Base-by-base conservation (phyloP, 2,888 invertebrate species). In the Diaperis boleti region DNA sequence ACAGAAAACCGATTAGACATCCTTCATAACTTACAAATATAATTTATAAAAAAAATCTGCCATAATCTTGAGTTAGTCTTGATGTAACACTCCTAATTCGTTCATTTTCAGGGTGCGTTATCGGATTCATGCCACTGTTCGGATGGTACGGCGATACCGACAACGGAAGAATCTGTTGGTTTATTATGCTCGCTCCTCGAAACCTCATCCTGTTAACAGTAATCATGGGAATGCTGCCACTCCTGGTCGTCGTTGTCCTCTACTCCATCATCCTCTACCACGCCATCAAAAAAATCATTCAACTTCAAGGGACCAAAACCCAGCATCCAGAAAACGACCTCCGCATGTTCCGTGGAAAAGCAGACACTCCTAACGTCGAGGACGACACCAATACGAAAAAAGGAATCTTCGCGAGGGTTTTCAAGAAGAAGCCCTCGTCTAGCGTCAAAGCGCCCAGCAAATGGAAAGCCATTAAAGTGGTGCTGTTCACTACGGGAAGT, bases 401-500 rank as follows among this genome's bases (percentile, higher is more conserved):
- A 22, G 74, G 76, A 1, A 7, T 56, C 2, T 29, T 56, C n/a
- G 31, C 41, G 8, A 65, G 59, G 17, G 66, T 73, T 4, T 72
- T 76, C 60, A 69, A 63, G 49, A 71, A 65, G 18, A 69, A 71
- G 56, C 72, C 72, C 0, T 59, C 57, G 1, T 1, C 42, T n/a
- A 54, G 56, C 4, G 60, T 66, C 3, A 69, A 65, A 33, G 33
- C 69, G 4, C 84, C 84, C 0, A 84, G 82, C 57, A 87, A 86
- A 76, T 86, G 86, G 84, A 85, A 87, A 69, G 88, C 88, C 0
- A 84, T 88, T 3, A 85, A 85, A 69, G 84, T 89, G 11, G 88
- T 89, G 0, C 75, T 86, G 73, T 82, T 88, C 6, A 88, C 88
- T 10, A 85, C 87, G 1, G 85, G 86, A 1, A 85, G 86, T 70